Conservation (phyloP, 2,888 invertebrate genomes). For the Mycogona germanica region DNA sequence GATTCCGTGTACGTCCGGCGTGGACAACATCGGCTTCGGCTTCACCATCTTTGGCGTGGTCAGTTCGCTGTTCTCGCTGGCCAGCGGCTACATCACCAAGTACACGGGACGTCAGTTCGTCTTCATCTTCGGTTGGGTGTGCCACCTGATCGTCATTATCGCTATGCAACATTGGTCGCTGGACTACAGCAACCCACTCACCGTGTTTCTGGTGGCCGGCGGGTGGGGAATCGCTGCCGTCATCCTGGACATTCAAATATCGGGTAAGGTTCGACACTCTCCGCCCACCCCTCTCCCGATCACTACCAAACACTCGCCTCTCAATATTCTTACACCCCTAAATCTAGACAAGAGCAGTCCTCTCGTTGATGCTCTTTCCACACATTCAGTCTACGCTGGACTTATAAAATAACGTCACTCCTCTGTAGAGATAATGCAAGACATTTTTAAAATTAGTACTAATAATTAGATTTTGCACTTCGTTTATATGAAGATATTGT, state of each 20-base stretch:
- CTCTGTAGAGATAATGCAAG: no score
- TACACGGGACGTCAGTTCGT: not conserved
- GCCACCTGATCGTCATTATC: not conserved
- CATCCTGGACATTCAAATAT: not conserved
- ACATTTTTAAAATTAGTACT: no score
- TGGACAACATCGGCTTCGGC: not conserved
- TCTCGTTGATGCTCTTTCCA: no score
- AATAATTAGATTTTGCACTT: no score
- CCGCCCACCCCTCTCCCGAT: no score
- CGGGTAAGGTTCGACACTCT: constrained; percentile 3
- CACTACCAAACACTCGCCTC: no score
- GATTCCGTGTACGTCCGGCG: not conserved
- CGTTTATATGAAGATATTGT: no score
- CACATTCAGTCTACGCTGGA: no score
- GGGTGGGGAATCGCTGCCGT: constrained; percentile 9
- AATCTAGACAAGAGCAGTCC: no score
- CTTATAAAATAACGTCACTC: no score
- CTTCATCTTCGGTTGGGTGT: not conserved
- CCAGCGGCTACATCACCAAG: not conserved
- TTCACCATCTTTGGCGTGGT: not conserved
- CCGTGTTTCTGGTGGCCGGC: not conserved
- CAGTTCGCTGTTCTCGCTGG: not conserved
- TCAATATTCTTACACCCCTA: no score
- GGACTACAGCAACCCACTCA: not conserved
- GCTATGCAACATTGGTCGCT: not conserved